These are phyloP conservation scores for Pluvialis apricaria DNA, from an alignment of 2,113 vertebrate genomes.

Conservation along the genomic window DNA sequence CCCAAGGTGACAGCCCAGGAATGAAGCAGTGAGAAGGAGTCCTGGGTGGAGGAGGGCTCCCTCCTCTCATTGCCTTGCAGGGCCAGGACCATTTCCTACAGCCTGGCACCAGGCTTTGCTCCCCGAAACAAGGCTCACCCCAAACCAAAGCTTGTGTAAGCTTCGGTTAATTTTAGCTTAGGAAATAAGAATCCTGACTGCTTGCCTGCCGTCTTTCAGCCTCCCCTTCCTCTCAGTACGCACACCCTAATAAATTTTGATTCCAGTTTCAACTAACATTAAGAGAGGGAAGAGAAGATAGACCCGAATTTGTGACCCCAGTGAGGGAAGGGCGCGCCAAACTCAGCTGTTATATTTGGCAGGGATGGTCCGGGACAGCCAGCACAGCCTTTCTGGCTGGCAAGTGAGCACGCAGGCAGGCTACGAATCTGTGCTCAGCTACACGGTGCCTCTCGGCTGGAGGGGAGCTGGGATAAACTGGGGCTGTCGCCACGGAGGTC, in stretches of 20 bases:
- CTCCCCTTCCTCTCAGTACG: neutral
- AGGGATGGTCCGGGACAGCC: neutral
- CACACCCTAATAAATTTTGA: neutral
- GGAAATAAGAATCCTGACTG: neutral
- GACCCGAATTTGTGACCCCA: neutral
- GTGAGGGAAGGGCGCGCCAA: neutral
- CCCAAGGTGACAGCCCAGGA: neutral
- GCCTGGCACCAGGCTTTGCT: neutral
- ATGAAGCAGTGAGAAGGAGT: rapidly evolving
- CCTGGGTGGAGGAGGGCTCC: neutral
- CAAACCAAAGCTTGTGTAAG: neutral
- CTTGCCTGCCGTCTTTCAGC: neutral
- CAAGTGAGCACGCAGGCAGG: neutral
- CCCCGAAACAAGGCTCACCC: neutral
- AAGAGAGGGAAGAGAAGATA: neutral
- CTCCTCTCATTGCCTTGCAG: neutral
- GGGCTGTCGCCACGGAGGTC: neutral
- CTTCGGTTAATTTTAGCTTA: neutral
- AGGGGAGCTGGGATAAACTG: neutral
- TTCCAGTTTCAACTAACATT: neutral
- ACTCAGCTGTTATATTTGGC: slow-evolving; percentile 11
- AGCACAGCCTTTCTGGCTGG: neutral
- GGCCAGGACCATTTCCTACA: neutral
- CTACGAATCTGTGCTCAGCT: neutral
- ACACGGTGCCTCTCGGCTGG: neutral